Conservation (phyloP, 1,140 invertebrate genomes). For the Brachionus asplanchnoidis region DNA sequence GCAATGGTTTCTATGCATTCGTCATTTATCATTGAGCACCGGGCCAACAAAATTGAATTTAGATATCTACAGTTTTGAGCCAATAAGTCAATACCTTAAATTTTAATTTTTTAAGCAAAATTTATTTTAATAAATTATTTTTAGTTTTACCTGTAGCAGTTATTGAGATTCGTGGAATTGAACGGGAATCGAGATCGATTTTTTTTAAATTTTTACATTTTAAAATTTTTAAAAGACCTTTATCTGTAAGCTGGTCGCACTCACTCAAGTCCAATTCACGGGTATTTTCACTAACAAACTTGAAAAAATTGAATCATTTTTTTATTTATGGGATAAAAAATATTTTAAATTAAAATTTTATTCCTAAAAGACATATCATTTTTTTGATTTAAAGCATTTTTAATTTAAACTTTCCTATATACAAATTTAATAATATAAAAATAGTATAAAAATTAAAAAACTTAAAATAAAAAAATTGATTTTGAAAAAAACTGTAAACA, state of each 20-base stretch:
- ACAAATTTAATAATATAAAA: too few species aligned
- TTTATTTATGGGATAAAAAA: too few species aligned
- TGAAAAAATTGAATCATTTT: background rate
- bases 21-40: slow-evolving; percentile 15
- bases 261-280: slow-evolving; percentile 28
- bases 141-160: background rate
- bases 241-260: slow-evolving; percentile 20
- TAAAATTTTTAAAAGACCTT: background rate
- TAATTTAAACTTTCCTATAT: too few species aligned
- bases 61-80: slow-evolving; percentile 9
- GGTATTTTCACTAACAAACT: slow-evolving; percentile 35
- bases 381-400: too few species aligned
- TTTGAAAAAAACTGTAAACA: too few species aligned
- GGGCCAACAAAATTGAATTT: background rate
- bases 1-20: background rate
- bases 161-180: background rate
- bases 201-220: slow-evolving; percentile 12
- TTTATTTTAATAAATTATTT: background rate
- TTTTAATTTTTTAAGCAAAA: too few species aligned
- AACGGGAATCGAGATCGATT: slow-evolving; percentile 16
- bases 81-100: background rate
- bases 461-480: too few species aligned
- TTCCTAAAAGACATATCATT: too few species aligned
- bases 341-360: too few species aligned
- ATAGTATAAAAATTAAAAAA: too few species aligned